Evolutionary conservation across 2,797 vertebrate species (phyloP).

Genomic region (Rallus crepitans): DNA sequence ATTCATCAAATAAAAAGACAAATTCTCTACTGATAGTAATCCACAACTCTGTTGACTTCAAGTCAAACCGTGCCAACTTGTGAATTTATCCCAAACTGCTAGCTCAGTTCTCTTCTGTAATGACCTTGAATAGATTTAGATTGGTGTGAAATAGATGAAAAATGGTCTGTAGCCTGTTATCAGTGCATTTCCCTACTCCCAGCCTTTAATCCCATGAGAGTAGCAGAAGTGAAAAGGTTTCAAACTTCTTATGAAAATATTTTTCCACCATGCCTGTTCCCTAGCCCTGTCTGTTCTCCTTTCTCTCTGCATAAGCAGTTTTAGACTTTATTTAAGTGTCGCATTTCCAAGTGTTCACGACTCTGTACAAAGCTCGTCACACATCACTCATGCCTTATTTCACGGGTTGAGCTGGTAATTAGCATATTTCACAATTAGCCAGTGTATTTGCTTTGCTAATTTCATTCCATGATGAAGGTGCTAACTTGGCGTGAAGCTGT

Average conservation of each 20-base stretch:
- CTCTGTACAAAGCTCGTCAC: constrained; percentile 72
- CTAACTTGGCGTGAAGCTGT: constrained; percentile 83
- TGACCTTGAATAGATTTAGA: constrained; percentile 42
- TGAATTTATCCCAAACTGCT: constrained; percentile 47
- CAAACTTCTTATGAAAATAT: constrained; percentile 63
- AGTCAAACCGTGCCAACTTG: constrained; percentile 24
- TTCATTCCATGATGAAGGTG: constrained; percentile 83
- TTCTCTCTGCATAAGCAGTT: constrained; percentile 79
- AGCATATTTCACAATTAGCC: constrained; percentile 84
- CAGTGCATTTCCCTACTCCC: constrained; percentile 19
- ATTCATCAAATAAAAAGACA: constrained; percentile 31
- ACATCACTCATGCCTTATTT: constrained; percentile 83
- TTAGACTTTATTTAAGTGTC: constrained; percentile 82
- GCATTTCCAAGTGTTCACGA: constrained; percentile 79
- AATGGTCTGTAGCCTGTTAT: constrained; percentile 56
- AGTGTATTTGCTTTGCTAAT: constrained; percentile 83
- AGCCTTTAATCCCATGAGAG: constrained; percentile 45
- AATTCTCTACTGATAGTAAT: constrained; percentile 34
- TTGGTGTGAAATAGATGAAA: constrained; percentile 57
- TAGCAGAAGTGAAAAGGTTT: constrained; percentile 62
- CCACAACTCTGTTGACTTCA: constrained; percentile 40
- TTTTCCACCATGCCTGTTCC: constrained; percentile 65
- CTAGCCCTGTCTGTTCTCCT: constrained; percentile 69
- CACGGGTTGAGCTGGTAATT: constrained; percentile 80
- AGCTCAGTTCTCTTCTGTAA: not conserved